Evolutionary conservation across 2,888 invertebrate species (phyloP), one percentile per base, ranked within the genome.

Genomic region (Gari tellinella): DNA sequence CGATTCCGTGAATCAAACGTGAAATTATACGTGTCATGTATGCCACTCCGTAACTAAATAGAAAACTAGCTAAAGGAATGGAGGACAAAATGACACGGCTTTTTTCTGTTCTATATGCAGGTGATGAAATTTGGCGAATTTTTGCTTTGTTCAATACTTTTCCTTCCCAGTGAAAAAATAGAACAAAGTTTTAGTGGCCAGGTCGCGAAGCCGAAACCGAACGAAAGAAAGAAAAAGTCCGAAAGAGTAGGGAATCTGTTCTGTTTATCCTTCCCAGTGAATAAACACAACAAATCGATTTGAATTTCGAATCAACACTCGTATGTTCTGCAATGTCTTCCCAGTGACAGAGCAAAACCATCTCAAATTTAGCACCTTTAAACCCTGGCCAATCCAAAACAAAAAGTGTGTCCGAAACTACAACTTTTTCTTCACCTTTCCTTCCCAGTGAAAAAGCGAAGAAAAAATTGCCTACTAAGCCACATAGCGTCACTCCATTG

Each of bases 111-210:
- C 55, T 67, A 14, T 19, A 40, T 10, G 25, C 49, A 25, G 43
- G 31, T 10, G 31, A 31, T 31, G 31, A 31, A 43, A 51, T 66
- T 62, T 57, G 8, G 23, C 3, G 43, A 51, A 55, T 56, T 66
- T 74, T 58, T 43, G 43, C 75, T 75, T 74, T 74, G 70, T 78
- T 73, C 66, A 55, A 72, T 72, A 70, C 64, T 65, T 78, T 78
- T 74, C 70, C 78, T 78, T 78, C 78, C 78, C 78, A 78, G 78
- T 78, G 78, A 78, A 78, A 78, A 78, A 78, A 73, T 64, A 73
- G 67, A 78, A 78, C 78, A 78, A 78, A 74, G 73, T 51, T 60
- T 72, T 78, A 37, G 72, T 52, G 74, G 67, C 73, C 66, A 72
- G 78, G 78, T 48, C 67, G 70, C 70, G 78, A 43, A 65, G 73